These are phyloP conservation scores for Callaeas wilsoni DNA, from an alignment of 2,113 vertebrate genomes.

Conservation along the genomic window DNA sequence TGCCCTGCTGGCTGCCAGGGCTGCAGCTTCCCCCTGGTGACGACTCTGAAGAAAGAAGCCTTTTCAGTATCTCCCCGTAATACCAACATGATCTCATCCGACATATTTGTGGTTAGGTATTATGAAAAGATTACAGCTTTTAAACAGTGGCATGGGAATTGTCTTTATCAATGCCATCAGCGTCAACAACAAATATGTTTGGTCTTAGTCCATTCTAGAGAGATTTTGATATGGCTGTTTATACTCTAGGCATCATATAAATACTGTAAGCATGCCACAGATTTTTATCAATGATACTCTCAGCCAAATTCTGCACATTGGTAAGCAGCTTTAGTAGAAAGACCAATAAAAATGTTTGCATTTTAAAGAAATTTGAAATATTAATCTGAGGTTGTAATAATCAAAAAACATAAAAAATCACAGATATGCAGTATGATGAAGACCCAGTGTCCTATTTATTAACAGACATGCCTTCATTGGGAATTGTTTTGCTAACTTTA, in stretches of 20 bases:
- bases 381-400: background rate
- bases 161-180: background rate
- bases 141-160: background rate
- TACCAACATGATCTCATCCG: background rate
- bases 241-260: background rate
- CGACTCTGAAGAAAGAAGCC: fast-evolving
- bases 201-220: background rate
- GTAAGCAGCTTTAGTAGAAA: background rate
- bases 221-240: background rate
- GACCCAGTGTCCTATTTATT: background rate
- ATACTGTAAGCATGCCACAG: background rate
- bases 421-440: background rate
- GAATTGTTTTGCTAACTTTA: background rate
- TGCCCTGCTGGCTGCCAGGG: background rate
- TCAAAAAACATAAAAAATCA: background rate
- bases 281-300: background rate
- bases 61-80: background rate
- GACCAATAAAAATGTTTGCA: background rate
- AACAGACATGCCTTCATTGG: background rate
- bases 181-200: background rate
- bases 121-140: background rate
- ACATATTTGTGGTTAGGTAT: fast-evolving
- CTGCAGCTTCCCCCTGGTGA: background rate
- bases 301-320: background rate
- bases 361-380: background rate